Conservation (phyloP, 2,113 vertebrate genomes). For the Misgurnus anguillicaudatus region DNA sequence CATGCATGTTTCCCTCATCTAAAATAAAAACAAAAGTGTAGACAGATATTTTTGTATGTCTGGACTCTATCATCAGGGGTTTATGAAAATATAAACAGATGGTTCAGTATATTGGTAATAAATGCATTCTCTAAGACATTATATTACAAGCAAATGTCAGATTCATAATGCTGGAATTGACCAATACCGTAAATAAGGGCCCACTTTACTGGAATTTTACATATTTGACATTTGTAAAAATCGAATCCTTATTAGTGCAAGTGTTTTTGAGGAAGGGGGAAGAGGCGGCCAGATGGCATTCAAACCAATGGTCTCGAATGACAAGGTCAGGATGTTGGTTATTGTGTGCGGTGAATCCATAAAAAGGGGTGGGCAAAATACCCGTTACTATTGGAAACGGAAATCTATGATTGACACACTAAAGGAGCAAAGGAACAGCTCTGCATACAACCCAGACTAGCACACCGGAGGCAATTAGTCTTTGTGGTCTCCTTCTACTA, state of each 20-base stretch:
- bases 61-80: too few relatives aligned
- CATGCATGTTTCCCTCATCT: too few relatives aligned
- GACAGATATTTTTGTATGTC: too few relatives aligned
- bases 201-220: slow-evolving; percentile 4
- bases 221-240: slow-evolving; percentile 38
- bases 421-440: slow-evolving; percentile 38
- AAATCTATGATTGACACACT: slow-evolving; percentile 51
- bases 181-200: slow-evolving; percentile 28
- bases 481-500: slow-evolving; percentile 49
- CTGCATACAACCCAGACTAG: slow-evolving; percentile 36
- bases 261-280: slow-evolving; percentile 22
- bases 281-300: slow-evolving; percentile 10
- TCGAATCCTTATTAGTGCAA: slow-evolving; percentile 34
- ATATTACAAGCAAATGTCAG: too few relatives aligned
- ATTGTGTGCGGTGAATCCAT: background rate
- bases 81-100: too few relatives aligned
- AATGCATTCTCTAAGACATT: too few relatives aligned
- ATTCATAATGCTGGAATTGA: too few relatives aligned
- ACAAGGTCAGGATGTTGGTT: slow-evolving; percentile 9
- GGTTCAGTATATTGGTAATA: too few relatives aligned
- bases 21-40: too few relatives aligned
- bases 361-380: background rate
- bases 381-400: slow-evolving; percentile 42
- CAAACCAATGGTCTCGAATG: background rate
- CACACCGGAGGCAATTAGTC: slow-evolving; percentile 52